A percentile compares a stretch with the other conserved stretches of the same genome.
These are phyloP conservation scores for Epistrophe eligans DNA, from an alignment of 2,888 invertebrate species.

Conservation along the genomic window DNA sequence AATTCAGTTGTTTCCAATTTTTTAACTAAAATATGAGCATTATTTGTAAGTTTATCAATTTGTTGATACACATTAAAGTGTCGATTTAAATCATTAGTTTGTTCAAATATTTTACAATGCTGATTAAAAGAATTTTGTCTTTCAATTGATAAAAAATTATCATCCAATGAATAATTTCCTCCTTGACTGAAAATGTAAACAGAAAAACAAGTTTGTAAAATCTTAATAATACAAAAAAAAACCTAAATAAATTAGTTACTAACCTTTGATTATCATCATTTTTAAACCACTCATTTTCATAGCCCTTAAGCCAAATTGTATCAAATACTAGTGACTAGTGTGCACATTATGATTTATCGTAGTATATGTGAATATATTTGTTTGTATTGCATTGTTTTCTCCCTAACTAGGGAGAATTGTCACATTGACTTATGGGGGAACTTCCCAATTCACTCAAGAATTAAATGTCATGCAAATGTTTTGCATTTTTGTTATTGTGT, in stretches of 20 bases:
- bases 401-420: no score
- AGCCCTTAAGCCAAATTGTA: conserved; percentile 97
- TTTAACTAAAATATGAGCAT: conserved; percentile 86
- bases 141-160: conserved; percentile 89
- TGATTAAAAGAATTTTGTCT: conserved; percentile 82
- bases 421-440: no score
- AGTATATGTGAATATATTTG: no score
- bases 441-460: no score
- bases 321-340: no score
- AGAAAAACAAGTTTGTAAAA: conserved; percentile 9
- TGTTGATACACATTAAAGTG: conserved; percentile 89
- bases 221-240: neutral
- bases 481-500: no score
- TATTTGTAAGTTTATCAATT: conserved; percentile 88
- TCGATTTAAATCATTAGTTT: conserved; percentile 85
- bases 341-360: no score
- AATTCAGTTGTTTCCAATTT: conserved; percentile 93
- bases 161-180: conserved; percentile 92
- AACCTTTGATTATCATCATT: conserved; percentile 92
- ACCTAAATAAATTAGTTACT: conserved; percentile 18
- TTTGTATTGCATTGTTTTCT: no score
- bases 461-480: no score
- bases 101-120: conserved; percentile 84
- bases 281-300: conserved; percentile 96
- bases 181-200: conserved; percentile 82